phyloP scores from a whole-genome alignment of 2,888 invertebrate genomes.

The Scotopteryx bipunctaria region DNA sequence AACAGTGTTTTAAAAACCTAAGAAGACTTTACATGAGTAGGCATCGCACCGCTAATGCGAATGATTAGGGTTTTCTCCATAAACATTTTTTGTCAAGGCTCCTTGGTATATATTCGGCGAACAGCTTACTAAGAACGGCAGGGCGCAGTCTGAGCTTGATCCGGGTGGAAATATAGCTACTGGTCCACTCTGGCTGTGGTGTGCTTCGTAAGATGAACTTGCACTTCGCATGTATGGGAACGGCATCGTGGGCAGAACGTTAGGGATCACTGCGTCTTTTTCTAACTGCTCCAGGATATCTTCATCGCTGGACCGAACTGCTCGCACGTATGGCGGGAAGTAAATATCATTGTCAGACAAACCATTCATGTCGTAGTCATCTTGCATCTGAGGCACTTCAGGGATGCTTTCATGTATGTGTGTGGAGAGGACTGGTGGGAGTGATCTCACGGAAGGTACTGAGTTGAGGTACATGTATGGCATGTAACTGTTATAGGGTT shows the following conservation, averaged over 20 bases:
- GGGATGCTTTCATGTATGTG: conserved; percentile 44
- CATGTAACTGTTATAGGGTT: too few relatives aligned
- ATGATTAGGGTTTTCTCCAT: conserved; percentile 1
- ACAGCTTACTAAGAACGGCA: conserved; percentile 59
- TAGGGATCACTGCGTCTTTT: conserved; percentile 63
- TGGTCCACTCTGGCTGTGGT: conserved; percentile 8
- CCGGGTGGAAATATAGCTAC: conserved; percentile 43
- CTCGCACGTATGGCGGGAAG: conserved; percentile 38
- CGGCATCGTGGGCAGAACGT: conserved; percentile 69
- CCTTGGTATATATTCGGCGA: conserved; percentile 52
- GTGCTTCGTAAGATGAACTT: conserved; percentile 19
- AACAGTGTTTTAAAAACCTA: background rate
- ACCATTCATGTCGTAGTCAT: conserved; percentile 23
- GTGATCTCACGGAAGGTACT: conserved; percentile 35
- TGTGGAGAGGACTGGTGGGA: conserved; percentile 46
- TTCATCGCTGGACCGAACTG: conserved; percentile 46
- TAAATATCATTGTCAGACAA: conserved; percentile 16
- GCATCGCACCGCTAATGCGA: background rate
- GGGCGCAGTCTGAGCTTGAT: conserved; percentile 39
- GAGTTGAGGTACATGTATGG: too few relatives aligned
- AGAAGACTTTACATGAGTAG: background rate
- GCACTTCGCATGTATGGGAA: conserved; percentile 51
- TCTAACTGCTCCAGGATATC: conserved; percentile 56
- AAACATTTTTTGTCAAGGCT: conserved; percentile 16
- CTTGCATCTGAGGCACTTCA: conserved; percentile 26